Evolutionary conservation across 1,140 invertebrate species (phyloP), one percentile per base, ranked within the genome.

Genomic region (Physella acuta): DNA sequence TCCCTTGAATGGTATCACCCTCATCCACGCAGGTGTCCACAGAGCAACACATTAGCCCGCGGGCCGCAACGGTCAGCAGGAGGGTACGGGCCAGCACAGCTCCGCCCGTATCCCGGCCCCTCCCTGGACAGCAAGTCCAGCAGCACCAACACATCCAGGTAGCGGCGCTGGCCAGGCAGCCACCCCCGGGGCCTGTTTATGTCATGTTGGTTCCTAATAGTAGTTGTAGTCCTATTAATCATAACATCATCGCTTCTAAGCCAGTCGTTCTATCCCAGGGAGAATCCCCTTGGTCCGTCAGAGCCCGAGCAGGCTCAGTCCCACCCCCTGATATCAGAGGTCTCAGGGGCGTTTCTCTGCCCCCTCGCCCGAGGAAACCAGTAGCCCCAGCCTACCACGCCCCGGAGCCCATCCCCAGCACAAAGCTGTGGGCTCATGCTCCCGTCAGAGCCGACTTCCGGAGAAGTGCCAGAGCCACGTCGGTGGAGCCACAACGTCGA

Each of bases 191-290:
- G 49, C 62, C 62, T n/a, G 49, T 31, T 49, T 52, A 30, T 2
- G 37, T 64, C 8, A 24, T 31, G 1, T 31, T 64, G 49, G 14
- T 36, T 49, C 44, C 49, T 64, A 64, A 51, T 64, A 31, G 44
- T 66, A 56, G 34, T 11, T 37, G 11, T 66, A 66, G 34, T 3
- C 36, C 3, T 56, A 66, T 56, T 66, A 66, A 66, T 56, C 28
- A 5, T 66, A 66, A 66, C 33, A 17, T 39, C 51, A 37, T 28
- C 36, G 36, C 66, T 49, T 68, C 66, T 68, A 68, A 59, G 66
- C 66, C 66, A 68, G 66, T 68, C 66, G 66, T 59, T 68, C 66
- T 39, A 37, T 56, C 51, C n/a, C 55, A 59, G 39, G 56, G 55
- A 1, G 66, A 67, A 34, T 36, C 39, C 26, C 64, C 64, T n/a